phyloP scores from a whole-genome alignment of 2,888 invertebrate genomes.

The Nomada lathburiana region DNA sequence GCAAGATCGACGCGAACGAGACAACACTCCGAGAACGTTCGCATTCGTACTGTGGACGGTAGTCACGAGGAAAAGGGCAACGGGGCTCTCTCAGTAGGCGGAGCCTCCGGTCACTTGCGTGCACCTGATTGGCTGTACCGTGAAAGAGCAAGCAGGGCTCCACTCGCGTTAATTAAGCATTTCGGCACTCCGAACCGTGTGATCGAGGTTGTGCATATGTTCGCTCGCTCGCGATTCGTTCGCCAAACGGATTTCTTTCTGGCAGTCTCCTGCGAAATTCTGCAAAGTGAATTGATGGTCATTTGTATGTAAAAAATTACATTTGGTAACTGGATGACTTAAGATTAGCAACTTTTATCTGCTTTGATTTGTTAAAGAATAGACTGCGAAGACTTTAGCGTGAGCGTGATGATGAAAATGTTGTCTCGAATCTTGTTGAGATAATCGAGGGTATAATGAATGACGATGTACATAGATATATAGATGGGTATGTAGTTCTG shows the following conservation, averaged over 20 bases:
- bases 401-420: no score
- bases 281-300: not conserved
- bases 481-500: not conserved
- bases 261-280: constrained; percentile 25
- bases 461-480: not conserved
- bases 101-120: constrained; percentile 60
- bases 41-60: constrained; percentile 80
- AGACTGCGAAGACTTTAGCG: no score
- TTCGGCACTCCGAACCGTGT: constrained; percentile 72
- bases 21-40: constrained; percentile 79
- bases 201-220: constrained; percentile 53
- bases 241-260: constrained; percentile 41
- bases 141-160: constrained; percentile 60
- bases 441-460: not conserved
- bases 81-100: constrained; percentile 72
- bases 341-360: not conserved
- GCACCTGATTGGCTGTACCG: constrained; percentile 68
- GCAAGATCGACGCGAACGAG: constrained; percentile 59
- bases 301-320: not conserved
- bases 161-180: constrained; percentile 75
- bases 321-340: no score
- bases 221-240: constrained; percentile 67
- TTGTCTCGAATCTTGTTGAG: not conserved
- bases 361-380: no score
- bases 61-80: constrained; percentile 81